Evolutionary conservation across 2,113 vertebrate genomes (phyloP).

Genomic region (Opisthocomus hoazin): DNA sequence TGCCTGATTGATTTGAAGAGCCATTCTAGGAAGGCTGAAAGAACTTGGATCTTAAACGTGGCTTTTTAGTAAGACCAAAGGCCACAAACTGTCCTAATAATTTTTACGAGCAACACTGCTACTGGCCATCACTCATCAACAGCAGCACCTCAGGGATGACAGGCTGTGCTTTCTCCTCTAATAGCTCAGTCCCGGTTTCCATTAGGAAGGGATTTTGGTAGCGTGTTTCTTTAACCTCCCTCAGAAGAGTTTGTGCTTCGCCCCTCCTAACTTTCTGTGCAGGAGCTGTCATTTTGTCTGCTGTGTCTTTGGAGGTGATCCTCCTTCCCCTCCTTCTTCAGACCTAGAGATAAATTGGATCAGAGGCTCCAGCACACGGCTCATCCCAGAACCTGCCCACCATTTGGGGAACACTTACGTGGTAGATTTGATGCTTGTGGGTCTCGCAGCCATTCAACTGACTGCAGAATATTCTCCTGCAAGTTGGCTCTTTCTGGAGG

Average conservation of each 20-base stretch:
- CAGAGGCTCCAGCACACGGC: background rate
- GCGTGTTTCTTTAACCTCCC: background rate
- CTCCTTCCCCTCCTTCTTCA: background rate
- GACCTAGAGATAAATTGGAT: background rate
- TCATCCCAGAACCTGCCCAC: background rate
- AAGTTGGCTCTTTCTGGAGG: background rate
- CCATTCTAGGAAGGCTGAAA: background rate
- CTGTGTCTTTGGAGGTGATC: background rate
- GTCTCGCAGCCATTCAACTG: fast-evolving
- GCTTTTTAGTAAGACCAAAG: background rate
- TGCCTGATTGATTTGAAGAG: background rate
- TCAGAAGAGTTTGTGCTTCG: background rate
- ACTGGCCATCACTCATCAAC: background rate
- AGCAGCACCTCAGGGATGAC: background rate
- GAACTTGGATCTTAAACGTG: background rate
- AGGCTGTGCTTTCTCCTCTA: background rate
- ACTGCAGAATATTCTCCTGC: background rate
- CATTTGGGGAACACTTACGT: background rate
- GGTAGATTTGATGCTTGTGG: background rate
- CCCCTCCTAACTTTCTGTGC: background rate
- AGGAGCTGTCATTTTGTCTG: background rate
- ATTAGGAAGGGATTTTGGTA: background rate
- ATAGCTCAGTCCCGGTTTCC: background rate
- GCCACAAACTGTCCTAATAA: background rate
- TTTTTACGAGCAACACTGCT: background rate